A percentile compares a stretch with the other conserved stretches of the same genome.
These are phyloP conservation scores for Meta bourneti DNA, from an alignment of 2,888 invertebrate genomes.

Conservation along the genomic window DNA sequence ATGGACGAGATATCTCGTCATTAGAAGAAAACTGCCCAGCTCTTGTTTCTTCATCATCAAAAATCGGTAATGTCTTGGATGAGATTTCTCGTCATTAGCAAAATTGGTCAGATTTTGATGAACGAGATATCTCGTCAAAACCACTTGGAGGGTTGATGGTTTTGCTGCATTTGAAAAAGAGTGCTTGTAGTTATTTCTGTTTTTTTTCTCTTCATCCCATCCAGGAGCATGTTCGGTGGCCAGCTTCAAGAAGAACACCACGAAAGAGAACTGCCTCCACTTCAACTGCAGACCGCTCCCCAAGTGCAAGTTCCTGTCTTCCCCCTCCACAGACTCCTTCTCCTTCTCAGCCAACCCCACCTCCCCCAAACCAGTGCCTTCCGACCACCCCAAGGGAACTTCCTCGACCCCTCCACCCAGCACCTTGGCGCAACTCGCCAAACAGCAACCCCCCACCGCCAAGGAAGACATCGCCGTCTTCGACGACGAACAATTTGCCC, in stretches of 20 bases:
- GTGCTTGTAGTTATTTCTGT: too few relatives aligned
- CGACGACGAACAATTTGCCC: constrained; percentile 38
- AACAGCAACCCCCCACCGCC: background rate
- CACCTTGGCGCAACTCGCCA: background rate
- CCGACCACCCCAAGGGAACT: background rate
- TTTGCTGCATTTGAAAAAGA: too few relatives aligned
- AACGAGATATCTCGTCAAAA: too few relatives aligned
- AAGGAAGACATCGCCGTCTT: constrained; percentile 37
- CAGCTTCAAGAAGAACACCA: constrained; percentile 66
- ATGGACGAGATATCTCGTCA: too few relatives aligned
- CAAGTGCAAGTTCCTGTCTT: constrained; percentile 69
- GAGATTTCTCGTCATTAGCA: too few relatives aligned
- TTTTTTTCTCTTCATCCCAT: background rate
- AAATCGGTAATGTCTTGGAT: too few relatives aligned
- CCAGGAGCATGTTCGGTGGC: constrained; percentile 59
- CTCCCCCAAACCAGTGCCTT: constrained; percentile 18
- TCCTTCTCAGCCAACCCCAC: constrained; percentile 51
- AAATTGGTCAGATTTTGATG: too few relatives aligned
- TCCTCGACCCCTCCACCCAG: background rate
- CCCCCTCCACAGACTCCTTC: constrained; percentile 53
- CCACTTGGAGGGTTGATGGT: too few relatives aligned
- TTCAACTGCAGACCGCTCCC: constrained; percentile 59
- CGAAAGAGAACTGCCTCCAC: constrained; percentile 58
- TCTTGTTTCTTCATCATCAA: too few relatives aligned
- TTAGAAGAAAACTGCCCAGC: too few relatives aligned